phyloP scores from a whole-genome alignment of 2,797 vertebrate genomes.

The Hapalemur alaotrensis region DNA sequence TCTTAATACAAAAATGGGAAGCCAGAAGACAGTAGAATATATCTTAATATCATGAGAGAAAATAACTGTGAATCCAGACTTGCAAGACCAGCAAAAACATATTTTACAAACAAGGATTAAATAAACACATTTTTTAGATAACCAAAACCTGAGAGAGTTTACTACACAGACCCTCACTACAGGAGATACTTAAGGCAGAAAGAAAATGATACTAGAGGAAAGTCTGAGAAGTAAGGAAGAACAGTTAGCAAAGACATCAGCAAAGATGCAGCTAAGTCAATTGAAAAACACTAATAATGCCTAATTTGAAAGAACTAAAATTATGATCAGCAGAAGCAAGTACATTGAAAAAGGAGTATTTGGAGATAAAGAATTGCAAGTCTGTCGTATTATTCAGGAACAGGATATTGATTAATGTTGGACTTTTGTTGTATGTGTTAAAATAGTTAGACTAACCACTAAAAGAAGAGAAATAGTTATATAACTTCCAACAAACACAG shows the following conservation, averaged over 20 bases:
- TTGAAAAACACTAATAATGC: not conserved
- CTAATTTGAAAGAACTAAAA: conserved; percentile 3
- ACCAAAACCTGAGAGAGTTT: not conserved
- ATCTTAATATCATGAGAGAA: not conserved
- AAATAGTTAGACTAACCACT: not conserved
- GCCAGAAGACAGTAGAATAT: not conserved
- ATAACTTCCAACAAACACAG: not conserved
- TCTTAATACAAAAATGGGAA: not conserved
- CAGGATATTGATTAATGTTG: not conserved
- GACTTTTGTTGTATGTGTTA: not conserved
- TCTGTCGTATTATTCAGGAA: not conserved
- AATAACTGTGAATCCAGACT: not conserved
- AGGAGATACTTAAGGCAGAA: not conserved
- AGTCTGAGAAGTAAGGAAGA: not conserved
- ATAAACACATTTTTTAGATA: not conserved
- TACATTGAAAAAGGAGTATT: not conserved
- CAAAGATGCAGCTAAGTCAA: not conserved
- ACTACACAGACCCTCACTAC: not conserved
- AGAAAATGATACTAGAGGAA: not conserved
- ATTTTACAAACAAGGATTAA: not conserved
- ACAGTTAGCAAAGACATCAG: not conserved
- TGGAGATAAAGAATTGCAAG: not conserved
- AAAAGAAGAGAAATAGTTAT: not conserved
- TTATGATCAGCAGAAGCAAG: not conserved
- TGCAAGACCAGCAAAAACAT: not conserved